Base-by-base conservation (phyloP, 2,888 invertebrate species). In the Drosophila imparisetae region DNA sequence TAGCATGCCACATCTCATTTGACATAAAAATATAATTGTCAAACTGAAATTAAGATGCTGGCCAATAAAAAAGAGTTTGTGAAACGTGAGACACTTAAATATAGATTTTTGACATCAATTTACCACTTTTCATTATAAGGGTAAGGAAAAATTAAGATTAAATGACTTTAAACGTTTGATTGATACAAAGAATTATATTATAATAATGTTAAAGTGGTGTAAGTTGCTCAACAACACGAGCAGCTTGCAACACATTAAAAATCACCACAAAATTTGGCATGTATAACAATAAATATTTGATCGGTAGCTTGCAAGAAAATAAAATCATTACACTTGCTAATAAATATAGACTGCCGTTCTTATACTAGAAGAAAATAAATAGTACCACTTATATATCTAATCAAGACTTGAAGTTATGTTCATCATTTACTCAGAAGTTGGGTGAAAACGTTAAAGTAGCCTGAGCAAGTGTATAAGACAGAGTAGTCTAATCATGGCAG, bases 401-500 rank as follows among this genome's bases (percentile, higher is more conserved):
- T 29, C 55, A 29, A 24, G 21, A 34, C 53, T 34, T 53, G 21
- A 15, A 13, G 5, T 13, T 13, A 30, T 50, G 11, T 34, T 6
- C 18, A 40, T 18, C n/a, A 27, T 1, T 36, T 34, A 4, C 34
- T 15, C 27, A 24, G 30, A 32, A 54, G 34, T 18, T 34, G 8
- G 24, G 7, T 21, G 13, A 15, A 2, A 34, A 42, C 15, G 13
- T 18, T 42, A 7, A 36, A 50, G 32, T 64, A 34, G 67, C 40
- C 61, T 10, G 48, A 45, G 59, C 24, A 34, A 65, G 59, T 50
- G 62, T 52, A 78, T 45, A 42, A 32, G 52, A 40, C 34, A 55
- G 62, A 69, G 72, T 79, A 66, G 62, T 69, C 59, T 65, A 79
- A 69, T 72, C 72, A 65, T 66, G 78, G 49, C 58, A 45, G 52